A percentile compares a stretch with the other conserved stretches of the same genome.
Conservation (phyloP, 2,113 vertebrate genomes). For the Pteruthius melanotis region DNA sequence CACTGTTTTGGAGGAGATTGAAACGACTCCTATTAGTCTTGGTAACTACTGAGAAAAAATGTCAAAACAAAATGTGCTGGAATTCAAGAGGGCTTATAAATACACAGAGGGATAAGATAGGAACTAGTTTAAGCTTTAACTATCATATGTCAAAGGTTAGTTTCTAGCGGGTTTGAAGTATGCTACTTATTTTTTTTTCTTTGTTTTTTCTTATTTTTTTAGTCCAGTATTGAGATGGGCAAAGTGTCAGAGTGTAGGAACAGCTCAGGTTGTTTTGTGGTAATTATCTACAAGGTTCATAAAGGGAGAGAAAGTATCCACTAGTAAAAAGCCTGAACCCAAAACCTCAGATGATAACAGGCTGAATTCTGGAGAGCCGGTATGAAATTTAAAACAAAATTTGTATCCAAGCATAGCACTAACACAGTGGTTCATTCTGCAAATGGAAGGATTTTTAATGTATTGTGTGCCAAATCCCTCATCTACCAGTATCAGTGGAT, state of each 20-base stretch:
- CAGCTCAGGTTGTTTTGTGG: background rate
- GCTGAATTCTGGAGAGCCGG: background rate
- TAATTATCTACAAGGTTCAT: background rate
- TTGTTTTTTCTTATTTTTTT: background rate
- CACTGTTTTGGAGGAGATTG: background rate
- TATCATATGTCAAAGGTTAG: slow-evolving; percentile 34
- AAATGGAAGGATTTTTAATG: background rate
- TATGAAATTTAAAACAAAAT: background rate
- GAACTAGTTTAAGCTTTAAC: slow-evolving; percentile 17
- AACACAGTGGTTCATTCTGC: background rate
- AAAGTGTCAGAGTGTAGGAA: background rate
- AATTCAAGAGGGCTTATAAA: slow-evolving; percentile 51
- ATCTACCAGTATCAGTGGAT: background rate
- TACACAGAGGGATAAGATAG: slow-evolving; percentile 42
- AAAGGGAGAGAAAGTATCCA: background rate
- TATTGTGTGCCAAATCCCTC: background rate
- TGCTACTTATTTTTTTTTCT: background rate
- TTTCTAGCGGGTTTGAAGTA: slow-evolving; percentile 23
- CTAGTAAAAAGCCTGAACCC: background rate
- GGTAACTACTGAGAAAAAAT: slow-evolving; percentile 56
- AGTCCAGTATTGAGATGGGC: background rate
- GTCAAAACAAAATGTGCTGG: slow-evolving; percentile 41
- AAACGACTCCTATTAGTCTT: background rate
- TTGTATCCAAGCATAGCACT: background rate
- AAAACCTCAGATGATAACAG: background rate